phyloP scores from a whole-genome alignment of 2,113 vertebrate species.

The Esox niger region DNA sequence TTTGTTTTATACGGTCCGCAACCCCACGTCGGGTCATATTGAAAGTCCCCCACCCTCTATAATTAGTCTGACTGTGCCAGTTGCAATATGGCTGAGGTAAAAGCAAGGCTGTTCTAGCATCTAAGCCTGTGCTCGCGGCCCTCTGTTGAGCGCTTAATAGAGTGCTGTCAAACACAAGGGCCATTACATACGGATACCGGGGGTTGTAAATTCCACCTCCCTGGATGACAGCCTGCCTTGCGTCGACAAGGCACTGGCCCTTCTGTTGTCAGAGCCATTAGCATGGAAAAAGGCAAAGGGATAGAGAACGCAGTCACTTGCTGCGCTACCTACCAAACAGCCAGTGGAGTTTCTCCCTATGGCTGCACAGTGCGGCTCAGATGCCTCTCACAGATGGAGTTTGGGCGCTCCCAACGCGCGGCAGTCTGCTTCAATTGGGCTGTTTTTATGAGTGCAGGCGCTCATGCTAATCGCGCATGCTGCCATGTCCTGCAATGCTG shows the following conservation, averaged over 20 bases:
- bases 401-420: conserved; percentile 36
- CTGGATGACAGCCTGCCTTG: conserved; percentile 10
- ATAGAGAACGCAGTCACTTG: conserved; percentile 33
- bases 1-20: conserved; percentile 50
- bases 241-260: conserved; percentile 31
- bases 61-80: conserved; percentile 23
- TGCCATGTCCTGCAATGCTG: conserved; percentile 30
- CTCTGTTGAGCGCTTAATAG: conserved; percentile 50
- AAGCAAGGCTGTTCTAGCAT: conserved; percentile 28
- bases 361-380: conserved; percentile 34
- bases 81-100: conserved; percentile 41
- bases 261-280: conserved; percentile 48
- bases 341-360: conserved; percentile 36
- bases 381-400: conserved; percentile 49
- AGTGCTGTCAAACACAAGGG: conserved; percentile 50
- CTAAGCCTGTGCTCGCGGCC: conserved; percentile 40
- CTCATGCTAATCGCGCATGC: conserved; percentile 38
- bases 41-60: conserved; percentile 51
- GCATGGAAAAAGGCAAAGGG: conserved; percentile 38
- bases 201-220: conserved; percentile 30
- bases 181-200: conserved; percentile 35
- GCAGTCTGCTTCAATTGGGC: conserved; percentile 50
- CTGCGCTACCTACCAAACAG: conserved; percentile 3
- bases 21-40: conserved; percentile 44
- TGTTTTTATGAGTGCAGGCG: conserved; percentile 21